These are phyloP conservation scores for Euglossa dilemma DNA, from an alignment of 1,140 invertebrate species.

Conservation along the genomic window DNA sequence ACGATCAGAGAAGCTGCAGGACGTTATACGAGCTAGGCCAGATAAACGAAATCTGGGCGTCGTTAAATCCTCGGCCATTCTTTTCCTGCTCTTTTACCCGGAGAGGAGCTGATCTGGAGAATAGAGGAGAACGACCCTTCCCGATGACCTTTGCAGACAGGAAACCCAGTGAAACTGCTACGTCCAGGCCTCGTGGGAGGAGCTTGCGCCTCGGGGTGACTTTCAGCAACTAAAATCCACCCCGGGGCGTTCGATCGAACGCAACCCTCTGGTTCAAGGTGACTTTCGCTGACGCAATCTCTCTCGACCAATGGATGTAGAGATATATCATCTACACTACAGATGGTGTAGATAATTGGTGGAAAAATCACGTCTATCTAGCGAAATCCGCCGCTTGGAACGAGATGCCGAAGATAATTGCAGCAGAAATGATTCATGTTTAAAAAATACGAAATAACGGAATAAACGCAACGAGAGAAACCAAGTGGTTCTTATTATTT, in stretches of 20 bases:
- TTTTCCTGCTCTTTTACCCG: background rate
- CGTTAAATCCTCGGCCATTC: background rate
- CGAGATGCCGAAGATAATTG: too few species aligned
- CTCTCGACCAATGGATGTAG: too few species aligned
- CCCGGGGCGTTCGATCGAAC: conserved; percentile 23
- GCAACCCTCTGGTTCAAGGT: conserved; percentile 40
- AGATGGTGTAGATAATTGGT: background rate
- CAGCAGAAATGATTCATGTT: too few species aligned
- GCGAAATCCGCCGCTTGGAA: background rate
- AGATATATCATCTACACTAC: too few species aligned
- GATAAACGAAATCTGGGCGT: background rate
- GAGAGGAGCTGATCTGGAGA: background rate
- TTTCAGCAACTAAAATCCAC: conserved; percentile 44
- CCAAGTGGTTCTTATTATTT: too few species aligned
- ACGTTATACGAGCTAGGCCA: background rate
- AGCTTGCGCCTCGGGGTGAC: conserved; percentile 27
- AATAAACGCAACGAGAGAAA: background rate
- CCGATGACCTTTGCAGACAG: conserved; percentile 31
- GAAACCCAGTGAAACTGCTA: conserved; percentile 9
- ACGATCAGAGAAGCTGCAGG: background rate
- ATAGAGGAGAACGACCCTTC: conserved; percentile 36
- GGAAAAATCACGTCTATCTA: background rate
- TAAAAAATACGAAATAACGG: too few species aligned
- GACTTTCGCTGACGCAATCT: conserved; percentile 38
- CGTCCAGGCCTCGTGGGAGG: conserved; percentile 3